Percentiles rank a stretch among this genome's conserved stretches.
Evolutionary conservation across 2,797 vertebrate genomes (phyloP).

Genomic region (Carduelis carduelis): DNA sequence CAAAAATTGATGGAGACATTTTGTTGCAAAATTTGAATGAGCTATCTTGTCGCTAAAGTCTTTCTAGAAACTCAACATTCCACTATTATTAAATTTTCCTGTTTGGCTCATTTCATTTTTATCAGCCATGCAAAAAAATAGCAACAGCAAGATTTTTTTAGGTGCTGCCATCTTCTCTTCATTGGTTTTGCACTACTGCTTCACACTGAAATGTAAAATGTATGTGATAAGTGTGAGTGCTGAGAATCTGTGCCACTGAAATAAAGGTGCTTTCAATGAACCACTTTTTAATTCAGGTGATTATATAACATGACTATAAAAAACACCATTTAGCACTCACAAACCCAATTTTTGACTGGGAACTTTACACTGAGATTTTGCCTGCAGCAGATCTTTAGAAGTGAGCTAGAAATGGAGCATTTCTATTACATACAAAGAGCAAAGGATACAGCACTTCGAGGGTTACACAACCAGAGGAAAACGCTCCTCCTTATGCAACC

Average conservation of each 20-base stretch:
- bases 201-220: neutral
- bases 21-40: slow-evolving; percentile 29
- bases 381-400: slow-evolving; percentile 22
- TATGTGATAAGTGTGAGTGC: neutral
- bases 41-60: neutral
- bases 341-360: neutral
- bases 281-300: neutral
- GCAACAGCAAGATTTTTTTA: neutral
- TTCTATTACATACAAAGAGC: slow-evolving; percentile 51
- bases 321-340: slow-evolving; percentile 2
- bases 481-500: neutral
- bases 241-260: neutral
- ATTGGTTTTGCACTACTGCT: neutral
- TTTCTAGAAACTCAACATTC: neutral
- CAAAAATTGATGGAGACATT: slow-evolving; percentile 20
- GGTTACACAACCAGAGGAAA: neutral
- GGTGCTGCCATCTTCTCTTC: neutral
- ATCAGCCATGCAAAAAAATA: neutral
- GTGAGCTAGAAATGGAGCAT: slow-evolving; percentile 29
- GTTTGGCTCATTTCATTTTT: neutral
- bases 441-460: slow-evolving; percentile 27
- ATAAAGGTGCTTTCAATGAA: neutral
- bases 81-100: neutral
- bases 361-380: slow-evolving; percentile 19
- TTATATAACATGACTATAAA: slow-evolving; percentile 30